Evolutionary conservation across 35 echinoderm and acorn worm species (phyloP).

Genomic region (Ophioderma brevispina): DNA sequence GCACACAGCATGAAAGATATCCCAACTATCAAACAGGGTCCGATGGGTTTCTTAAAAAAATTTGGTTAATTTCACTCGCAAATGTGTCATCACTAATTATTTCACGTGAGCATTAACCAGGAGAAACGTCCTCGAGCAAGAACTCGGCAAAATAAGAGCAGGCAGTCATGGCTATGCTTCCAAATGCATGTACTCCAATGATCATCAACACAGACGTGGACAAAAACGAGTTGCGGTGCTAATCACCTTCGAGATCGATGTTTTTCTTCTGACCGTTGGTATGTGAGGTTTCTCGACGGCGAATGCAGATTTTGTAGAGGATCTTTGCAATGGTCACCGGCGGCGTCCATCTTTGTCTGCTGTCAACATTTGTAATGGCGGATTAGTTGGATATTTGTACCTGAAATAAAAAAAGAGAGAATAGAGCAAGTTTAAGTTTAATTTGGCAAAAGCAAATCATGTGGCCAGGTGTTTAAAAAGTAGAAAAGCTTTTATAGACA

Average conservation of each 20-base stretch:
- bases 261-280: not conserved
- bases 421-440: no score
- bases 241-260: not conserved
- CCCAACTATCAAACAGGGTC: conserved; percentile 83
- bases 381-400: no score
- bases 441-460: no score
- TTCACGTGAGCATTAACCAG: conserved; percentile 59
- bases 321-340: not conserved
- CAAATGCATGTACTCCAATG: conserved; percentile 42
- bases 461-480: no score
- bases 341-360: not conserved
- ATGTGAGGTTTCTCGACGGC: not conserved
- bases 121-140: conserved; percentile 37
- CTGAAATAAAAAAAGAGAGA: no score
- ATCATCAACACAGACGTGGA: conserved; percentile 57
- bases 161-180: conserved; percentile 87
- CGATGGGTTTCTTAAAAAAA: conserved; percentile 75
- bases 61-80: conserved; percentile 41
- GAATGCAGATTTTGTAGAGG: not conserved
- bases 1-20: conserved; percentile 79
- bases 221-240: conserved; percentile 11
- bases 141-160: conserved; percentile 76
- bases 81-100: conserved; percentile 36
- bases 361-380: not conserved
- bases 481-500: no score